phyloP scores from a whole-genome alignment of 1,140 invertebrate species.

The Drosophila suzukii region DNA sequence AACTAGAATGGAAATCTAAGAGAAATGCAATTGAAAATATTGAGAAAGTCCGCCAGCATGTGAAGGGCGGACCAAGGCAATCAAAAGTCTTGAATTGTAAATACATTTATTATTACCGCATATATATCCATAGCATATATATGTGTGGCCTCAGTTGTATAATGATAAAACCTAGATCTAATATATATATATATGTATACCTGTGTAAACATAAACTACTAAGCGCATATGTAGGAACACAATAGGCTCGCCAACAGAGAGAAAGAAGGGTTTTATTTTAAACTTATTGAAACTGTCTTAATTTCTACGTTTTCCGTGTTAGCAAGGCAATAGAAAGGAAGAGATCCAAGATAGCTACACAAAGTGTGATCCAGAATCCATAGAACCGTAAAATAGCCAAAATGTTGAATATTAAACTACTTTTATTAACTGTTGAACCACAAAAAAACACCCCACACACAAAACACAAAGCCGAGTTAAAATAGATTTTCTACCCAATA shows the following conservation, averaged over 20 bases:
- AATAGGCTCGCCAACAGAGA: constrained; percentile 67
- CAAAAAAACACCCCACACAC: constrained; percentile 17
- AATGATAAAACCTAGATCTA: constrained; percentile 47
- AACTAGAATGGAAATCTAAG: constrained; percentile 31
- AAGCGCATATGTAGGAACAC: constrained; percentile 80
- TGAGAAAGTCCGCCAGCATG: constrained; percentile 23
- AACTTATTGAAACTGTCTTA: constrained; percentile 14
- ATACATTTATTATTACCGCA: constrained; percentile 57
- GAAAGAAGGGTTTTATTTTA: constrained; percentile 46
- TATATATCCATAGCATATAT: constrained; percentile 42
- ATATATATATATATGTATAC: constrained; percentile 27
- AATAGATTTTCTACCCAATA: constrained; percentile 5
- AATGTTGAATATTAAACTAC: constrained; percentile 40
- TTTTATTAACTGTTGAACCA: constrained; percentile 34
- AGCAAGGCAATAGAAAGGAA: constrained; percentile 24
- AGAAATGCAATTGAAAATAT: constrained; percentile 42
- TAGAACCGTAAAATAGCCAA: constrained; percentile 35
- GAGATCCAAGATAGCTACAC: constrained; percentile 2
- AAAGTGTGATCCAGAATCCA: constrained; percentile 14
- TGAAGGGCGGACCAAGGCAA: constrained; percentile 29
- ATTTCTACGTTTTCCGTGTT: constrained; percentile 31
- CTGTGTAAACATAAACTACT: constrained; percentile 36
- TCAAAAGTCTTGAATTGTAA: constrained; percentile 44
- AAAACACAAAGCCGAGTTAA: constrained; percentile 1
- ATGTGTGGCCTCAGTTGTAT: constrained; percentile 43